Evolutionary conservation across 2,113 vertebrate genomes (phyloP), one percentile per base, ranked within the genome.

Genomic region (Phrynosoma platyrhinos): DNA sequence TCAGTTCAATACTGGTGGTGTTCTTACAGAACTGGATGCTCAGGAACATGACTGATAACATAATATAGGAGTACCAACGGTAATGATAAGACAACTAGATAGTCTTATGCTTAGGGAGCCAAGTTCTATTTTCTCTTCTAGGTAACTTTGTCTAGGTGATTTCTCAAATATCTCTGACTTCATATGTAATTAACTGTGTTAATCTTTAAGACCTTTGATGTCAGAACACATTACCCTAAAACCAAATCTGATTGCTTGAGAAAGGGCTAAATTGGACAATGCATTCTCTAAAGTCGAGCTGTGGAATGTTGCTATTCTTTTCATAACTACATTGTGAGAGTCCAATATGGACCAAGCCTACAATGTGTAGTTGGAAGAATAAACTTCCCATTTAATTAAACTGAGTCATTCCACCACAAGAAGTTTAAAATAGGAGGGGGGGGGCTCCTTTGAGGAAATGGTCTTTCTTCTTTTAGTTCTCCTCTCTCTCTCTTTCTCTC

Each of bases 201-300:
- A 0, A 1, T 1, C 42, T 91, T 91, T 66, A 88, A 62, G 20
- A 13, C 4, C 53, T 91, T 84, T 62, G 36, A 69, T 86, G 90
- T 91, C 52, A 89, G 40, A 2, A n/a, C 77, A 14, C 25, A 88
- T 69, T 0, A 84, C 55, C 80, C 79, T 66, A 1, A 90, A 85
- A 4, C 58, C 47, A 88, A 84, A 18, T 40, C 40, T 27, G 82
- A 62, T 13, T 58, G 42, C 76, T 69, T 14, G 5, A 8, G 9
- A 69, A 69, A 68, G 66, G 23, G 18, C 20, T 21, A 4, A 68
- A 23, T 6, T 25, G 23, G 66, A 68, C 66, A 68, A 25, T 68
- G 23, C 66, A 20, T 23, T 69, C 23, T 69, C 25, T 69, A 69
- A 25, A 8, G 23, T 27, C 66, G 27, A 27, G 5, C 23, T 69